Conservation (phyloP, 2,113 vertebrate genomes). For the Pogonocichla stellata region DNA sequence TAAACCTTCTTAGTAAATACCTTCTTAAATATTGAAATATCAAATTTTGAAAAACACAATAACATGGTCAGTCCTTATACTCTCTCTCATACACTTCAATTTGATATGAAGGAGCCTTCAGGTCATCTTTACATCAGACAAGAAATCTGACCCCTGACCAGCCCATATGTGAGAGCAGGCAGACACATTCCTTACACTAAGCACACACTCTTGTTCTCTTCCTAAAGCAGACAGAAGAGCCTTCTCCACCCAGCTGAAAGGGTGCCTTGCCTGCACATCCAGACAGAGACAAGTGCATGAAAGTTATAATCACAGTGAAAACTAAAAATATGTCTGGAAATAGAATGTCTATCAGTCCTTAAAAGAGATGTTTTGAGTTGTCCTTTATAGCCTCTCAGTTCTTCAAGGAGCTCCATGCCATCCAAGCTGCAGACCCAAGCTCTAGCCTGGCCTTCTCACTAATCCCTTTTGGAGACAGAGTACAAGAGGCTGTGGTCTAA, state of each 20-base stretch:
- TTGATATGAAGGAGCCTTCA: background rate
- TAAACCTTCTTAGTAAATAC: background rate
- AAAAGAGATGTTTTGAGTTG: background rate
- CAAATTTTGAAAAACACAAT: background rate
- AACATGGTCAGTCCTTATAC: background rate
- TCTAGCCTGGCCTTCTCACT: background rate
- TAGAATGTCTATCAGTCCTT: background rate
- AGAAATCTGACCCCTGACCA: background rate
- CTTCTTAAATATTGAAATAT: background rate
- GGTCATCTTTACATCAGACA: background rate
- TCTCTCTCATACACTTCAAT: background rate
- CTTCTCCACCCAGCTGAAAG: background rate
- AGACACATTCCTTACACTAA: background rate
- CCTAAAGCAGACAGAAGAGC: background rate
- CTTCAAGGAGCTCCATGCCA: background rate
- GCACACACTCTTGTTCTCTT: background rate
- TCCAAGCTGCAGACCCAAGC: background rate
- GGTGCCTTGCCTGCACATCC: background rate
- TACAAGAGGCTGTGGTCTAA: background rate
- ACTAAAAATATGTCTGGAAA: background rate
- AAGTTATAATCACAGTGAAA: background rate
- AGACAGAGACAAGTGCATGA: background rate
- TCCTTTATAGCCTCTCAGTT: background rate
- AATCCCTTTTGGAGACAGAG: background rate
- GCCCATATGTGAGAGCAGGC: background rate